Evolutionary conservation across 35 echinoderm and acorn worm genomes (phyloP), one percentile per base, ranked within the genome.

Genomic region (Patiria miniata): DNA sequence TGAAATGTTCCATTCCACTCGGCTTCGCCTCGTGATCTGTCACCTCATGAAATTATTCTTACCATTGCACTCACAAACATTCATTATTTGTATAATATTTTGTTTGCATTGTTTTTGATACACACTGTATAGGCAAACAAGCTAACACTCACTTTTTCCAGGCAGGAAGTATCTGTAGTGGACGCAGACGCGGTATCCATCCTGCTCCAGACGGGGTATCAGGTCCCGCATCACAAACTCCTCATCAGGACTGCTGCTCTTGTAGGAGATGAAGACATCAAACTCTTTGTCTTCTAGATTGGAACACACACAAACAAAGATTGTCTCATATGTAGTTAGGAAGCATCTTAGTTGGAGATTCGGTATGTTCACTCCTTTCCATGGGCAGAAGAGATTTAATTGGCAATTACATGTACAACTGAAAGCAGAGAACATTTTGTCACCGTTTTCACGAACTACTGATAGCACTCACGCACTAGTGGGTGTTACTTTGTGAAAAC

Each of bases 191-290:
- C 22, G 37, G 28, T 39, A 86, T 7, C 84, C 84, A 37, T 36
- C 28, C 40, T 77, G 3, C 40, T 86, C 84, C 40, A 86, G 36
- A 5, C 44, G 61, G 32, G 84, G 84, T 28, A 86, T 47, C 7
- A 86, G 61, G 1, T 39, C 68, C 7, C 30, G 36, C 8, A 76
- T n/a, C 21, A 86, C 84, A 77, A 86, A 86, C 18, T 40, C 40
- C 42, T 86, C 84, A 6, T 77, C 84, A 0, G 60, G 33, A 7
- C 56, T 86, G 56, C 28, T 60, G n/a, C 84, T 68, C 30, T 77
- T 86, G 59, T 76, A 68, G 36, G 84, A 86, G 33, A 86, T 77
- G 40, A 86, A 86, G 22, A 77, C 61, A 26, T 86, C 84, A 33
- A 76, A 86, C 28, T 77, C 68, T 77, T 77, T 86, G 36, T 51